These are phyloP conservation scores for Trichogramma pretiosum DNA, from an alignment of 1,140 invertebrate species.

Conservation along the genomic window DNA sequence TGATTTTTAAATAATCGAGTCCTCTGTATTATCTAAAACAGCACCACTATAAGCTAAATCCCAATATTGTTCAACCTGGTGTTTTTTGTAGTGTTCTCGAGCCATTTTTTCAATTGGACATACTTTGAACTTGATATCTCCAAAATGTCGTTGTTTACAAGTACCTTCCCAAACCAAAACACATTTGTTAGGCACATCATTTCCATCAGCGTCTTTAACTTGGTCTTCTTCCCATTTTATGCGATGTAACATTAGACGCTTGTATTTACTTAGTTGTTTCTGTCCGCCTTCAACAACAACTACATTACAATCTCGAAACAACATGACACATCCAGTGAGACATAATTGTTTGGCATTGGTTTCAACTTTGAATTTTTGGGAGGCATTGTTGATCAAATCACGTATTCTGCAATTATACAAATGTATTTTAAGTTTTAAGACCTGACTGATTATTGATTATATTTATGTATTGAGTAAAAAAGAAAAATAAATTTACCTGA, in stretches of 20 bases:
- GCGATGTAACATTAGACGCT: constrained; percentile 83
- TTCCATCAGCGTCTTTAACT: constrained; percentile 70
- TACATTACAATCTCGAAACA: constrained; percentile 94
- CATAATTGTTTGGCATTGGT: constrained; percentile 93
- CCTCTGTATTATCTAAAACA: constrained; percentile 63
- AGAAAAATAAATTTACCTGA: constrained; percentile 69
- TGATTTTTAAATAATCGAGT: too few relatives aligned
- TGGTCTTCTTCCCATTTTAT: constrained; percentile 97
- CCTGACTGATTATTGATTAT: too few relatives aligned
- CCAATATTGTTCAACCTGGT: constrained; percentile 96
- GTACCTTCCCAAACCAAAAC: constrained; percentile 88
- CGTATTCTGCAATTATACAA: constrained; percentile 58
- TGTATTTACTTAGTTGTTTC: constrained; percentile 94
- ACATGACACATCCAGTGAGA: constrained; percentile 88
- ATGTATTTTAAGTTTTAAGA: neutral
- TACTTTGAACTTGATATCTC: constrained; percentile 90
- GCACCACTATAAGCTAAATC: constrained; percentile 90
- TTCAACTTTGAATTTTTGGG: constrained; percentile 97
- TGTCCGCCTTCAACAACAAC: constrained; percentile 96
- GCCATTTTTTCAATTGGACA: constrained; percentile 92
- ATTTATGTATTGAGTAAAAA: too few relatives aligned
- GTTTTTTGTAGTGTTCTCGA: constrained; percentile 89
- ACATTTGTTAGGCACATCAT: constrained; percentile 77
- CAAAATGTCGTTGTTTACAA: constrained; percentile 77
- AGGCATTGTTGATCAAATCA: constrained; percentile 78